These are phyloP conservation scores for Caerostris darwini DNA, from an alignment of 1,140 invertebrate species.

Conservation along the genomic window DNA sequence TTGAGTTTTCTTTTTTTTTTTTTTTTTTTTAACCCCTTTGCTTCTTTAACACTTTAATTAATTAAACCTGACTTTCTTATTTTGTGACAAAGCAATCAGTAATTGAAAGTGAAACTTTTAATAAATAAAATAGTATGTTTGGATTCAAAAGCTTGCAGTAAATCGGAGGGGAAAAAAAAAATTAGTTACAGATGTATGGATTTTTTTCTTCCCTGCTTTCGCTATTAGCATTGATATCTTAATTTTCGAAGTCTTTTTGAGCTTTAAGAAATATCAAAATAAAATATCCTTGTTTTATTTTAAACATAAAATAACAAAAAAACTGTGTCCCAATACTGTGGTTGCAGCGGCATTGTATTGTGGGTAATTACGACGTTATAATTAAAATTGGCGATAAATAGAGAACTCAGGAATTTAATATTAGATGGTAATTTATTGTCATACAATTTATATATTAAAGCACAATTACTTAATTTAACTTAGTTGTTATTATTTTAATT, in stretches of 20 bases:
- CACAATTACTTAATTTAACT: no score
- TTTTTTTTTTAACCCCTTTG: not conserved
- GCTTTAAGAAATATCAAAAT: not conserved
- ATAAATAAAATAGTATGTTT: not conserved
- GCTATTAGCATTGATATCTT: not conserved
- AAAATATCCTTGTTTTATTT: no score
- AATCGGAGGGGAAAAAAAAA: not conserved
- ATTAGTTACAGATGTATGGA: not conserved
- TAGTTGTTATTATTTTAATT: no score
- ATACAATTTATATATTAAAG: no score
- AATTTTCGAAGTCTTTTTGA: not conserved
- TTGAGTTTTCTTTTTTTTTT: not conserved
- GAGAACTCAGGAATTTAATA: no score
- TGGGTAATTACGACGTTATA: no score
- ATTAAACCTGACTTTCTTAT: conserved; percentile 24
- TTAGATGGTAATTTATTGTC: no score
- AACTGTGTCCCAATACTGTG: no score
- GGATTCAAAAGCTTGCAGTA: not conserved
- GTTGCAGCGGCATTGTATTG: no score
- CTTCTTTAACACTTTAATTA: conserved; percentile 28
- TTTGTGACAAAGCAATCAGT: not conserved
- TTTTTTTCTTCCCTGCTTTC: not conserved
- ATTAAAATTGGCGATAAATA: no score
- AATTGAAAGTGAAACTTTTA: conserved; percentile 31
- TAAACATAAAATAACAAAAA: no score